Base-by-base conservation (phyloP, 2,888 invertebrate species). In the Epistrophella euchroma region DNA sequence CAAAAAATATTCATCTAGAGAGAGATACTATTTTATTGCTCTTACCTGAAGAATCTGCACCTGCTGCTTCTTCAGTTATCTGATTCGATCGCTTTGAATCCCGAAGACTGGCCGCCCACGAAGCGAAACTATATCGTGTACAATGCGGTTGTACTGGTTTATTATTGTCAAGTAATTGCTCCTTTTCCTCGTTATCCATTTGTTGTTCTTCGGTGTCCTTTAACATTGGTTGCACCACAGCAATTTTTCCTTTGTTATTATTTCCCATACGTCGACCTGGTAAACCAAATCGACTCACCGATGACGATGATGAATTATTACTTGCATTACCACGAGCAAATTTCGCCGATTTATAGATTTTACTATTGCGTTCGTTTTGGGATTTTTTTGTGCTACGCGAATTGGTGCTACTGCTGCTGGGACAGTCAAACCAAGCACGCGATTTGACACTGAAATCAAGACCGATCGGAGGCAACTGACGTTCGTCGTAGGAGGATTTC, bases 401-500 rank as follows among this genome's bases (percentile, higher is more conserved):
- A 43, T 50, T 81, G 25, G 19, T 35, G 9, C 25, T 52, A 2
- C 85, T 81, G 62, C 56, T 70, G 17, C 73, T 86, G 40, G 86
- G 82, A 70, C 82, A 78, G 22, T 86, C 86, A 17, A 86, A 86
- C 86, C 86, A 86, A n/a, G 86, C 86, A 37, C 86, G 86, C 17
- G 81, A 86, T 58, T 64, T 77, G 4, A 86, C 58, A 50, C 45
- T 75, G 45, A 86, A 90, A 25, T 90, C 91, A 60, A 91, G 88
- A 40, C 90, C 91, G 56, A 91, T 89, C 6, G 91, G 90, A 58
- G 92, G 91, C 73, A 92, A 82, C 85, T 91, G 91, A 25, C 92
- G 90, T 52, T 92, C 92, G 79, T 92, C 92, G 80, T 90, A 91
- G 70, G 91, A 90, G 50, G 90, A 88, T 75, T 90, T 91, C 79